Base-by-base conservation (phyloP, 2,797 vertebrate species). In the Leptodactylus fallax region DNA sequence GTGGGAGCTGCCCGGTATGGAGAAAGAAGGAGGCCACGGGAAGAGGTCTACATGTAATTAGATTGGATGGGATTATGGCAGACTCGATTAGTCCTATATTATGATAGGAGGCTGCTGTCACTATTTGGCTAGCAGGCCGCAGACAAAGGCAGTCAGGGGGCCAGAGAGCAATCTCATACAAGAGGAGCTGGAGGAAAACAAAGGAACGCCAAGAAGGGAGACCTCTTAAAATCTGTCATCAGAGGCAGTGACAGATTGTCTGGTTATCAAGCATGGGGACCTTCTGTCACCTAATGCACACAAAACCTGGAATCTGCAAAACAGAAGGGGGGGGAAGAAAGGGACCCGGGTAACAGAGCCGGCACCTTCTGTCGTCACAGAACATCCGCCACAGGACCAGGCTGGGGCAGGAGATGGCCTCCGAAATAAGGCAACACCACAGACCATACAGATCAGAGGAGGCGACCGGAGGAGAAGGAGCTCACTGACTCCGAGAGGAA, bases 41-140 rank as follows among this genome's bases (percentile, higher is more conserved):
- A 85, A 91, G 92, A 92, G 92, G 92, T 92, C 91, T 88, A 93
- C 88, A 88, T 88, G 27, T 95, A 95, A 95, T 95, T 92, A 94
- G 94, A 94, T 93, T 91, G 92, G 93, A 93, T 92, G 92, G 90
- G 81, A 92, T 92, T 90, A 91, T 91, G 92, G 90, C 91, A 92
- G 93, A 90, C 91, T 92, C 91, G 88, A 93, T 93, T 93, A 93
- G 90, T 89, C 90, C 90, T 87, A 90, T 90, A 90, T 90, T 91
- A 92, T 88, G 92, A 91, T 90, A 88, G 91, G 90, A 74, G 91
- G 93, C 90, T 90, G 91, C 91, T 92, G 92, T 90, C 88, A 83
- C 92, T 87, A 90, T 85, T 91, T 90, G 93, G 91, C 90, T 91
- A 91, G 88, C 85, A 11, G 90, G 85, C 27, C 53, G 36, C 61